Evolutionary conservation across 2,113 vertebrate species (phyloP), one percentile per base, ranked within the genome.

Genomic region (Sander vitreus): DNA sequence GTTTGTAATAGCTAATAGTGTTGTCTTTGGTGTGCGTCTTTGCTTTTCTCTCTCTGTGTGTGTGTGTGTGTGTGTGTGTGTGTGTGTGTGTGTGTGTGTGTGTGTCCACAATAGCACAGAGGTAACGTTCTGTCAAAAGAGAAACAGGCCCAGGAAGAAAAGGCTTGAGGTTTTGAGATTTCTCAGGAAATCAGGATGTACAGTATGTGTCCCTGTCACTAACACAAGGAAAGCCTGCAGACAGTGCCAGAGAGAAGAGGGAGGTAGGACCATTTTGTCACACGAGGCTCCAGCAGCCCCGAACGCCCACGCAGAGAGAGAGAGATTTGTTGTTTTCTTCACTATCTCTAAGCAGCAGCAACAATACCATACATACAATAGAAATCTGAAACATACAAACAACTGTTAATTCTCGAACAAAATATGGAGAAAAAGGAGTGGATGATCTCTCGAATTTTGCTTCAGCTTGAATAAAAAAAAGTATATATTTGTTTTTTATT

Each of bases 201-300:
- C 60, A 53, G 45, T 60, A 2, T 74, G 27, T 62, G 62, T 62
- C 73, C 5, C 14, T 64, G 85, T 74, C 69, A 50, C 70, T 57
- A 74, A 77, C 69, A 58, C 16, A 64, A 87, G 85, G 69, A 59
- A 81, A 83, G 75, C 73, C 78, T 76, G 66, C 67, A 82, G 75
- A 15, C 39, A 23, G 48, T 30, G 71, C 70, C 77, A 84, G 59
- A 82, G 47, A 92, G 79, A n/a, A n/a, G n/a, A n/a, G n/a, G n/a
- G n/a, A n/a, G n/a, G 77, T 62, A 78, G 76, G 65, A 74, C 73
- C 50, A 39, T 76, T 86, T 91, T 39, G 85, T 89, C 86, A 86
- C 87, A 85, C 59, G 19, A 75, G 60, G 73, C n/a, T n/a, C n/a
- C n/a, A n/a, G n/a, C n/a, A n/a, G n/a, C n/a, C n/a, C n/a, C n/a